Evolutionary conservation across 2,888 invertebrate species (phyloP), one percentile per base, ranked within the genome.

Genomic region (Andricus quercusramuli): DNA sequence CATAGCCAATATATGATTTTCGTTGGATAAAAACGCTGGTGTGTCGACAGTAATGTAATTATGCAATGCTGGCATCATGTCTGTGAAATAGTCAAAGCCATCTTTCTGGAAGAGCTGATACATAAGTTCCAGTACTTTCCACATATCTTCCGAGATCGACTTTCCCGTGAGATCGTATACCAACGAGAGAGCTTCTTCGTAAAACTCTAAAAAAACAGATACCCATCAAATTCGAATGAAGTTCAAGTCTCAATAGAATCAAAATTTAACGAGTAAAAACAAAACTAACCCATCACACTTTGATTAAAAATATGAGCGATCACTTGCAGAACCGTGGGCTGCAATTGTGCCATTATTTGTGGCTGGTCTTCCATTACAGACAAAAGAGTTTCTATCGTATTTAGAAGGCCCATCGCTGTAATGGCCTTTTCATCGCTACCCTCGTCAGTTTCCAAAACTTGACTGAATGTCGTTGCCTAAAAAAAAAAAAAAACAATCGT

Each of bases 41-140:
- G 98, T 98, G 92, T 99, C 99, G 3, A 99, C 97, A 0, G 98
- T 98, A 78, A 99, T 96, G 93, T 99, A 99, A 93, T 99, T 99
- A 93, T 99, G 99, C 47, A 99, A 94, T 9, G 98, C 97, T 1
- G 99, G 99, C 99, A 99, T 99, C 97, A 99, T 98, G 90, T 99
- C 99, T 82, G 96, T 96, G 93, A 99, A 99, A 94, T 98, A 99
- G 91, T 99, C 99, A 79, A 96, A 95, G 65, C 98, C 98, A 92
- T 99, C 98, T 90, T 98, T 97, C 93, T 98, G 97, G 91, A 99
- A 98, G 86, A 98, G 96, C 91, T 96, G 95, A 93, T 98, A 98
- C 88, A 98, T 94, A 79, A 98, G 93, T 92, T 97, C 97, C 84
- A 98, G 95, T 79, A 99, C 97, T 92, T 97, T 97, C 99, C 99